Evolutionary conservation across 2,113 vertebrate genomes (phyloP), one percentile per base, ranked within the genome.

Genomic region (Protobothrops mucrosquamatus): DNA sequence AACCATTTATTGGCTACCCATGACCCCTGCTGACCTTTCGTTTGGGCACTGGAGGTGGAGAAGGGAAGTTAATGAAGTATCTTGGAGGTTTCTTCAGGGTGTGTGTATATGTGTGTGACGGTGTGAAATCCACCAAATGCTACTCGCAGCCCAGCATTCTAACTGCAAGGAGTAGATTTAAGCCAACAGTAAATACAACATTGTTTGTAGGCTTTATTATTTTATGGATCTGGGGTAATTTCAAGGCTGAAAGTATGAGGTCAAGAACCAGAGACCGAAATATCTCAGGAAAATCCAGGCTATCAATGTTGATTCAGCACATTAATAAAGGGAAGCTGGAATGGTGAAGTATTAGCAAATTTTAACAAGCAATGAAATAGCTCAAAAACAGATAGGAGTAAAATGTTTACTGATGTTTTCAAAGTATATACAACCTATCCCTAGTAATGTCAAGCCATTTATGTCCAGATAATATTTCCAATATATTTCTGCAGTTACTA

Each of bases 1-100:
- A 96, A 97, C 98, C 98, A 98, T 98, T 98, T 98, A 98, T 98
- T 98, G 98, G 98, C 97, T 98, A 98, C 97, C 98, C 98, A 96
- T 98, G 98, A 98, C 98, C 98, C 98, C 98, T 96, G 97, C 97
- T 98, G 92, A 95, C 94, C 94, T 74, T 23, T 54, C 88, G 69
- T 94, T 92, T 64, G 91, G 89, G 93, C 92, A 87, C 23, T 93
- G 92, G 48, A 86, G 92, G 89, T 90, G 85, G 88, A 81, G 93
- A 93, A 89, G 94, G 91, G 92, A 91, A 61, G 48, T 56, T 92
- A 94, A 94, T 93, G 92, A 93, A 93, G 92, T 93, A 93, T 57
- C 89, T 93, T 93, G 93, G 86, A 92, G 93, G 92, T 43, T 81
- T 81, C 39, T 81, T 52, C 51, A 43, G 64, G 0, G 43, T 51